Base-by-base conservation (phyloP, 2,797 vertebrate genomes). In the Enteromius treurensis region DNA sequence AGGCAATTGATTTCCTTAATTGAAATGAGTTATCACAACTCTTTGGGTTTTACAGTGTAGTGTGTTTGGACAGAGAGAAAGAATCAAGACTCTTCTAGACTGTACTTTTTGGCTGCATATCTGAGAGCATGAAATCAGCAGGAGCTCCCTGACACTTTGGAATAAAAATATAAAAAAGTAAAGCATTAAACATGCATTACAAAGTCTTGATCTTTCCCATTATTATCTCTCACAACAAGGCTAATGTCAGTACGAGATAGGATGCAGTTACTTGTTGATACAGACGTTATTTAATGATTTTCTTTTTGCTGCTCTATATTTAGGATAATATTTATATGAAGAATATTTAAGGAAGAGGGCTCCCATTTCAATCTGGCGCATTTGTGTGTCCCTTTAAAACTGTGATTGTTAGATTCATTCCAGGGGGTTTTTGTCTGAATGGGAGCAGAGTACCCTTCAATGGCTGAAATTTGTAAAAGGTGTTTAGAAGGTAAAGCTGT, bases 71-170 rank as follows among this genome's bases (percentile, higher is more conserved):
- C 15, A 73, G 47, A 32, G 55, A 26, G 55, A 60, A 60, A 13
- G 4, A 76, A 42, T 76, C n/a, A 17, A 40, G 40, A 26, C 34
- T 26, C 34, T 5, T 26, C 53, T 60, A 58, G 73, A 40, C 6
- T 8, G 34, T 40, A 40, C 40, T 76, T 40, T 76, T 76, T 76
- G 74, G 74, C 74, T 42, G 53, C 14, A 60, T n/a, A 60, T 76
- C 74, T 76, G n/a, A 60, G 21, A 42, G 53, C 51, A 26, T 60
- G 21, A 76, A 76, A 60, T 60, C n/a, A 42, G 34, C 34, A 58
- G 53, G n/a, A 60, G 74, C n/a, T 77, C 34, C 34, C 74, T 60
- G 53, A 42, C 34, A 26, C 4, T 76, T 23, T 76, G 74, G n/a
- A 60, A 10, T 42, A 53, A 32, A 23, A 58, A 62, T 32, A 23